Conservation (phyloP, 2,888 invertebrate species). For the Flabesymbios commensalis region DNA sequence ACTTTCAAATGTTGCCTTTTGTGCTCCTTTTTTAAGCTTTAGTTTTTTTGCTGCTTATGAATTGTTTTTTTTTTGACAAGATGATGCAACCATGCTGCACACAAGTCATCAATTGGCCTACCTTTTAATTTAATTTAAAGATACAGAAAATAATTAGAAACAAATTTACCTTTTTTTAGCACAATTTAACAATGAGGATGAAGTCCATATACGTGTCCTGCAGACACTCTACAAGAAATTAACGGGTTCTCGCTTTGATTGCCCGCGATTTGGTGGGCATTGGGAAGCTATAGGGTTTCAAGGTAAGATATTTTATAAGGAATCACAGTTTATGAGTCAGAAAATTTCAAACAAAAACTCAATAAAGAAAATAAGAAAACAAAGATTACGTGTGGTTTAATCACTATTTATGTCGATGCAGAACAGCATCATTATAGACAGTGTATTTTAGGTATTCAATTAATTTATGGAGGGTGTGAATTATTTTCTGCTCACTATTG, state of each 20-base stretch:
- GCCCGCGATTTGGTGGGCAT: conserved; percentile 64
- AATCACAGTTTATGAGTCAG: not conserved
- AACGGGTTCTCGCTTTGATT: conserved; percentile 62
- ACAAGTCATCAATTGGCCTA: too few relatives aligned
- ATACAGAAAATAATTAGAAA: too few relatives aligned
- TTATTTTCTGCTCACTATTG: too few relatives aligned
- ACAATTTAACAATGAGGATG: conserved; percentile 59
- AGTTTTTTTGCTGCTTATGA: too few relatives aligned
- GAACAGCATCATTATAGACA: not conserved
- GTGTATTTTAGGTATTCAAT: not conserved
- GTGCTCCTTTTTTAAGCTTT: too few relatives aligned
- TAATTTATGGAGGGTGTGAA: not conserved
- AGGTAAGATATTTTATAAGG: conserved; percentile 44
- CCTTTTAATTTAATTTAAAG: not conserved
- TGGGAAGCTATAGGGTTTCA: conserved; percentile 68
- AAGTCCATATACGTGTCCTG: conserved; percentile 61
- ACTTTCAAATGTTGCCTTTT: too few relatives aligned
- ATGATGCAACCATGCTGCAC: too few relatives aligned
- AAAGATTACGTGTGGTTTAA: not conserved
- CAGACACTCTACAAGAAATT: conserved; percentile 64
- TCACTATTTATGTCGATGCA: not conserved
- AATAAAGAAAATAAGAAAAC: too few relatives aligned
- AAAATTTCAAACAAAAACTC: too few relatives aligned
- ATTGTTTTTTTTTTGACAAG: too few relatives aligned
- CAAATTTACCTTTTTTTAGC: too few relatives aligned